These are phyloP conservation scores for Spisula solida DNA, from an alignment of 2,888 invertebrate genomes.

Conservation along the genomic window DNA sequence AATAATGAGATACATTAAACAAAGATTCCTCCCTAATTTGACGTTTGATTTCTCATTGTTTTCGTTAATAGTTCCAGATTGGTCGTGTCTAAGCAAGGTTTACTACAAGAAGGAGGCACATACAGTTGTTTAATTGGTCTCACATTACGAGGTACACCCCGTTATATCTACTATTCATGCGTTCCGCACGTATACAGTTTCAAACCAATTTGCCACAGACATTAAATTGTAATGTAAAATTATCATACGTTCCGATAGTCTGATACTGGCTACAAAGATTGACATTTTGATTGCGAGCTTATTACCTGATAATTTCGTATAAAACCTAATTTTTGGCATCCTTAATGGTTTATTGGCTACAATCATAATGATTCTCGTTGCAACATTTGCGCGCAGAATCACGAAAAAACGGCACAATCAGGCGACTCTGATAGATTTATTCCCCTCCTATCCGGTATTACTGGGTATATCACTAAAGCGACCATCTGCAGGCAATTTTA, in stretches of 20 bases:
- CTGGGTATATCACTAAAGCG: constrained; percentile 38
- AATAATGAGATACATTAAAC: constrained; percentile 8
- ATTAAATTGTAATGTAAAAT: constrained; percentile 64
- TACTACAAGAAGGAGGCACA: constrained; percentile 37
- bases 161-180: constrained; percentile 56
- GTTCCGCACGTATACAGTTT: constrained; percentile 67
- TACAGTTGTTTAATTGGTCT: constrained; percentile 62
- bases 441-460: constrained; percentile 28
- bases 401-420: constrained; percentile 44
- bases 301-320: constrained; percentile 67
- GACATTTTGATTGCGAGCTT: constrained; percentile 69
- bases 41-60: constrained; percentile 47
- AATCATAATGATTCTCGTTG: constrained; percentile 50
- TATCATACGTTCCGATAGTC: constrained; percentile 61
- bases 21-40: not conserved
- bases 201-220: constrained; percentile 66
- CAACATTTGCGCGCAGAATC: constrained; percentile 52
- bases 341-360: constrained; percentile 47
- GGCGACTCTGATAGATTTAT: constrained; percentile 43
- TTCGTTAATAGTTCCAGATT: constrained; percentile 45
- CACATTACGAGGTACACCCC: constrained; percentile 54
- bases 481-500: constrained; percentile 60
- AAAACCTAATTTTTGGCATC: constrained; percentile 61
- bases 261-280: constrained; percentile 56
- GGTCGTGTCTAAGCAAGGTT: constrained; percentile 35